These are phyloP conservation scores for Muntiacus muntjak DNA, from an alignment of 2,113 vertebrate species.

Conservation along the genomic window DNA sequence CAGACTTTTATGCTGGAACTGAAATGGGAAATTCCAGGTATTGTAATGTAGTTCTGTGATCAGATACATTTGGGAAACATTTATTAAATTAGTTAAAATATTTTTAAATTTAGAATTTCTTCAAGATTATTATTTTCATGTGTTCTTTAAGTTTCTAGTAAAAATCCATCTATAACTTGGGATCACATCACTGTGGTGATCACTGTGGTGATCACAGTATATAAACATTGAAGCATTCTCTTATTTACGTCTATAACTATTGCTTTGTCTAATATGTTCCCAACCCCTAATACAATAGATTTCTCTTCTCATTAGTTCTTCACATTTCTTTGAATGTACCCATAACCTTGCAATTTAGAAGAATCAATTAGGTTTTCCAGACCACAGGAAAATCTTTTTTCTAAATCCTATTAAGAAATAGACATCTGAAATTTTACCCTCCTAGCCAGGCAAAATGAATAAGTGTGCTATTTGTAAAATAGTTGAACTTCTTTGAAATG, in stretches of 20 bases:
- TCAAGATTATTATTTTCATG: not conserved
- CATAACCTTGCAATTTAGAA: not conserved
- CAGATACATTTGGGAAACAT: not conserved
- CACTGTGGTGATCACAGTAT: not conserved
- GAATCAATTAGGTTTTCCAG: not conserved
- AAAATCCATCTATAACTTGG: not conserved
- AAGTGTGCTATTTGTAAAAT: not conserved
- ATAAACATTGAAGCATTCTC: not conserved
- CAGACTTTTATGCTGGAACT: not conserved
- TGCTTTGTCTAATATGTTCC: not conserved
- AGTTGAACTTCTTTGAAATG: slow-evolving; percentile 1
- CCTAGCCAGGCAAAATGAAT: slow-evolving; percentile 6
- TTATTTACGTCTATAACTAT: not conserved
- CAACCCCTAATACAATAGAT: not conserved
- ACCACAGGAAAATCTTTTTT: not conserved
- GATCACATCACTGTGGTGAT: not conserved
- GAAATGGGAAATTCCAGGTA: not conserved
- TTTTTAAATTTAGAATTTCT: not conserved
- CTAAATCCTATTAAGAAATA: not conserved
- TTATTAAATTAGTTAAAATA: not conserved
- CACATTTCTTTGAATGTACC: not conserved
- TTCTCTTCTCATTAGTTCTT: not conserved
- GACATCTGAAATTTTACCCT: not conserved
- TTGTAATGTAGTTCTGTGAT: not conserved
- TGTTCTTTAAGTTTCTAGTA: not conserved